Conservation (phyloP, 2,888 invertebrate genomes). For the Erebia aethiops region DNA sequence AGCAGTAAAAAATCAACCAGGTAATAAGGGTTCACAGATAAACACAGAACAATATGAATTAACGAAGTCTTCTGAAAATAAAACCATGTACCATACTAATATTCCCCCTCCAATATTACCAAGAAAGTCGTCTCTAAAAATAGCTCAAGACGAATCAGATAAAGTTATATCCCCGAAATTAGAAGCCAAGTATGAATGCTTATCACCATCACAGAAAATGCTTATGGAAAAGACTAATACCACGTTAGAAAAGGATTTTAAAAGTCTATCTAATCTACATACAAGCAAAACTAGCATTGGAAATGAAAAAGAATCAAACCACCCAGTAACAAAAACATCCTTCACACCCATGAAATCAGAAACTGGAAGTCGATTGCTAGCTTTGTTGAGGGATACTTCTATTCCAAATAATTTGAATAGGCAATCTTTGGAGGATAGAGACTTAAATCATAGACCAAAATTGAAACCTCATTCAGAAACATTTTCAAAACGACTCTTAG, state of each 20-base stretch:
- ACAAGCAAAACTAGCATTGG: background rate
- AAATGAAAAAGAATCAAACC: conserved; percentile 1
- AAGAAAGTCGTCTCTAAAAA: conserved; percentile 71
- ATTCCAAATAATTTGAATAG: conserved; percentile 61
- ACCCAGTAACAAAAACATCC: conserved; percentile 39
- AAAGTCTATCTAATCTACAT: conserved; percentile 65
- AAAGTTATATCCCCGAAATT: conserved; percentile 84
- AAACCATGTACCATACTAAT: conserved; percentile 36
- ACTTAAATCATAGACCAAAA: conserved; percentile 51
- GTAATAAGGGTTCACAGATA: background rate
- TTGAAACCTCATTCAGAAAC: conserved; percentile 36
- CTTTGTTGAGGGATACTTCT: conserved; percentile 83
- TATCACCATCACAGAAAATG: conserved; percentile 88
- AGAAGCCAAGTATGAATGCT: conserved; percentile 85
- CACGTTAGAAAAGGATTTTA: conserved; percentile 75
- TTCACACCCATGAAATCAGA: conserved; percentile 74
- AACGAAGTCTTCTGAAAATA: conserved; percentile 41
- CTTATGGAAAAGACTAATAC: conserved; percentile 81
- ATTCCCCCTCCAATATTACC: conserved; percentile 72
- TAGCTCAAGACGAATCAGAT: conserved; percentile 64
- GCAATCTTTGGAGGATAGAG: conserved; percentile 50
- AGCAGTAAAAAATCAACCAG: background rate
- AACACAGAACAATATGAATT: background rate
- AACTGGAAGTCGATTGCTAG: conserved; percentile 84
- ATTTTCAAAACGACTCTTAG: conserved; percentile 31